Conservation (phyloP, 1,140 invertebrate genomes). For the Asobara japonica region DNA sequence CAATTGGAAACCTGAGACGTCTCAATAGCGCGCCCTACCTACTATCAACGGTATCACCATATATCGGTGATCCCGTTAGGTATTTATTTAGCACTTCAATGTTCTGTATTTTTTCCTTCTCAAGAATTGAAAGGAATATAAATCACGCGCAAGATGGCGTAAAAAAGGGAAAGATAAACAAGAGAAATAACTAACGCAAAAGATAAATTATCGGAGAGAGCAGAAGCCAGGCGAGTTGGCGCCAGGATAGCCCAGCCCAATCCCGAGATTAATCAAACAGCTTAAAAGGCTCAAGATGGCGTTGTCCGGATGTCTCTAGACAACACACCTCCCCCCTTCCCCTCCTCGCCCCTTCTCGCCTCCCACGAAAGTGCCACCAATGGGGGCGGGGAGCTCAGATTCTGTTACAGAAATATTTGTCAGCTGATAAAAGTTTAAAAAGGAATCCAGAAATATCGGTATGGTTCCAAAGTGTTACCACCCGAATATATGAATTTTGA, state of each 20-base stretch:
- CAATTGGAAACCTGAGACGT: too few relatives aligned
- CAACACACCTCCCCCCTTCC: neutral
- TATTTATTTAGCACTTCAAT: too few relatives aligned
- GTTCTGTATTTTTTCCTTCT: neutral
- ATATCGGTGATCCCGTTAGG: too few relatives aligned
- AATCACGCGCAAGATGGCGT: neutral
- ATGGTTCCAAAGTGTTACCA: too few relatives aligned
- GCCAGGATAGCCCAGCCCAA: neutral
- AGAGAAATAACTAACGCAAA: neutral
- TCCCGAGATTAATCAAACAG: conserved; percentile 4
- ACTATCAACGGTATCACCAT: too few relatives aligned
- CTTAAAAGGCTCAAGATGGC: conserved; percentile 18
- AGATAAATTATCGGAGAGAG: conserved; percentile 3
- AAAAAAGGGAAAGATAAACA: neutral
- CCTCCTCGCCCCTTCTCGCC: too few relatives aligned
- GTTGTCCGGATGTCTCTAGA: neutral
- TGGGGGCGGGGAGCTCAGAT: neutral
- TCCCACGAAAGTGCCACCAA: too few relatives aligned
- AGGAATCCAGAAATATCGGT: too few relatives aligned
- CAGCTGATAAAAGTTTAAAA: too few relatives aligned
- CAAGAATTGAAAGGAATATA: neutral
- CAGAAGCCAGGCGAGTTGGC: neutral
- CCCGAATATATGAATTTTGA: too few relatives aligned
- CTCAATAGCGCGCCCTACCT: too few relatives aligned
- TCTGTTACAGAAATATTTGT: neutral